These are phyloP conservation scores for Ara ararauna DNA, from an alignment of 2,797 vertebrate species.

Conservation along the genomic window DNA sequence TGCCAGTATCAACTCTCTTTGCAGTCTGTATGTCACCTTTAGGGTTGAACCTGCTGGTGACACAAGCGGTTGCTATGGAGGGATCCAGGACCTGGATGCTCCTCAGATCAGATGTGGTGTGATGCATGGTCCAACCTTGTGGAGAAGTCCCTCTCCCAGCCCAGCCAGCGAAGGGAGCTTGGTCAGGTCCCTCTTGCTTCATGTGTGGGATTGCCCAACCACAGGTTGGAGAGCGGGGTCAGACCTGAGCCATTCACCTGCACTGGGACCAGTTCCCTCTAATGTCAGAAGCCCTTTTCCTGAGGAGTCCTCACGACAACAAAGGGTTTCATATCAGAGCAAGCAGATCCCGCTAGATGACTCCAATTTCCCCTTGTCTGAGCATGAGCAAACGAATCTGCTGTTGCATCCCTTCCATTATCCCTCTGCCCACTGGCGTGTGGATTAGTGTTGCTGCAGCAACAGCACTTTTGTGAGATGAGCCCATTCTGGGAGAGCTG, in stretches of 20 bases:
- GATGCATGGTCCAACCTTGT: background rate
- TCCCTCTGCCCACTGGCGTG: background rate
- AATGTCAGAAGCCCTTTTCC: background rate
- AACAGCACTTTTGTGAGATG: background rate
- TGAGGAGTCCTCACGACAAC: background rate
- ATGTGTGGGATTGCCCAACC: background rate
- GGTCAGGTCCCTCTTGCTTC: background rate
- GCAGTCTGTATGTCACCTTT: background rate
- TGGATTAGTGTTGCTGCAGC: conserved; percentile 57
- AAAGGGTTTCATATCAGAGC: background rate
- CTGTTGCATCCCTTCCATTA: background rate
- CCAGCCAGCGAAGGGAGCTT: background rate
- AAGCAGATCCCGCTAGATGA: background rate
- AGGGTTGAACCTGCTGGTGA: background rate
- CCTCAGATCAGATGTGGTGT: background rate
- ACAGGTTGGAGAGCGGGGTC: background rate
- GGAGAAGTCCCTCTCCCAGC: background rate
- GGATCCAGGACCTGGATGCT: background rate
- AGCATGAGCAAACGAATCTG: background rate
- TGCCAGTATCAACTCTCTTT: background rate
- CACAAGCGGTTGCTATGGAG: background rate
- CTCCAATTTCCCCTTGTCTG: background rate
- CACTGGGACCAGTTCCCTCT: accelerated
- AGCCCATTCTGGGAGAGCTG: background rate
- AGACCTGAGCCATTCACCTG: accelerated